Conservation (phyloP, 2,113 vertebrate species). For the Albula glossodonta region DNA sequence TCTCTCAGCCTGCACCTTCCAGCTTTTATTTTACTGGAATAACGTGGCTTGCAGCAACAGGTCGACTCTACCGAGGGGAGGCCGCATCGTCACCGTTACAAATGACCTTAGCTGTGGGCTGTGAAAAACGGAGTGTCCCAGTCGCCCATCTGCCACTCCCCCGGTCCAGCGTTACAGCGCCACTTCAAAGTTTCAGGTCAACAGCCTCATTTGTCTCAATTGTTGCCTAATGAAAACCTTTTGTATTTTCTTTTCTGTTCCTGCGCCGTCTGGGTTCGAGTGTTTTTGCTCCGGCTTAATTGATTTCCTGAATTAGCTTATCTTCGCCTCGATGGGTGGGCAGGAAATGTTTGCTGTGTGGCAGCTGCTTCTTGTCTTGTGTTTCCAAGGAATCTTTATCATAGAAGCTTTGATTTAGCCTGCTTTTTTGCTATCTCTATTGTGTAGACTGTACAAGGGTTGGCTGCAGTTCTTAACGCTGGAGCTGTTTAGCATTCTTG, state of each 20-base stretch:
- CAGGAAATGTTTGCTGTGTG: not conserved
- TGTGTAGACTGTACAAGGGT: not conserved
- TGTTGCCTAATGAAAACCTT: not conserved
- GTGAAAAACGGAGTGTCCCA: not conserved
- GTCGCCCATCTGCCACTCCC: not conserved
- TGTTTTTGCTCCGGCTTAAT: not conserved
- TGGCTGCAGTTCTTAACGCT: not conserved
- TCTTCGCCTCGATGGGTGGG: not conserved
- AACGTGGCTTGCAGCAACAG: not conserved
- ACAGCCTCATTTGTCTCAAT: slow-evolving; percentile 1
- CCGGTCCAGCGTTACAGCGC: not conserved
- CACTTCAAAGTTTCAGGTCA: slow-evolving; percentile 4
- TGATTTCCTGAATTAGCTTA: slow-evolving; percentile 12
- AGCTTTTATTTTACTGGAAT: not conserved
- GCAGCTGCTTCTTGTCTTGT: not conserved
- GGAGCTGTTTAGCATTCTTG: not conserved
- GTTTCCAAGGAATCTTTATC: not conserved
- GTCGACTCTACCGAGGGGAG: not conserved
- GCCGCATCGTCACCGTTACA: not conserved
- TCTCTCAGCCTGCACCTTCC: not conserved
- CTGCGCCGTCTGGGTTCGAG: not conserved
- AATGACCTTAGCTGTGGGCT: slow-evolving; percentile 6
- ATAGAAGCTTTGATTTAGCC: not conserved
- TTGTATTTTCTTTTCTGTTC: slow-evolving; percentile 1
- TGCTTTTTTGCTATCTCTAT: not conserved